Percentiles rank a stretch among this genome's conserved stretches.
Conservation (phyloP, 2,113 vertebrate genomes). For the Scatophagus argus region DNA sequence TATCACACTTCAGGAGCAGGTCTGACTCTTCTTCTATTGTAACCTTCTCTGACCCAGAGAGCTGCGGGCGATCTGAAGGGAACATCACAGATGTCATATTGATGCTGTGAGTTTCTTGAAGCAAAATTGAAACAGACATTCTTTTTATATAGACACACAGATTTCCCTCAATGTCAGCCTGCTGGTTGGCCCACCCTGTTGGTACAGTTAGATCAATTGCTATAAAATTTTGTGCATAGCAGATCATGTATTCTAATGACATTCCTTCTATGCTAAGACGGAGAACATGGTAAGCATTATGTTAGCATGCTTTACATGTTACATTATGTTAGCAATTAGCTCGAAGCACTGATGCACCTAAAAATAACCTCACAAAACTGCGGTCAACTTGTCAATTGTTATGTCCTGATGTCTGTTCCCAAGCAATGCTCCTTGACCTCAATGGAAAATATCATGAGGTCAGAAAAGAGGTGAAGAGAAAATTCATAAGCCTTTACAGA, state of each 20-base stretch:
- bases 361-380: too few species aligned
- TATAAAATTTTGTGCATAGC: neutral
- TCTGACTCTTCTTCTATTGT: conserved; percentile 57
- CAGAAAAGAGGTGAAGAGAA: too few species aligned
- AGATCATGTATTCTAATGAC: neutral
- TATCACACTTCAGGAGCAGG: conserved; percentile 72
- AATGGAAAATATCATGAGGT: too few species aligned
- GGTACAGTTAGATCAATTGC: neutral
- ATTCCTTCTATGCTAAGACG: neutral
- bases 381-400: too few species aligned
- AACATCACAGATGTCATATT: conserved; percentile 5
- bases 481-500: too few species aligned
- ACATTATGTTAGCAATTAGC: too few species aligned
- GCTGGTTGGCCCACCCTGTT: neutral
- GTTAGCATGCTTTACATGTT: too few species aligned
- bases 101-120: neutral
- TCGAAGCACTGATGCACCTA: too few species aligned
- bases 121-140: neutral
- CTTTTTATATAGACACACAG: neutral
- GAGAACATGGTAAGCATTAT: too few species aligned
- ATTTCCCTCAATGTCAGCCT: neutral
- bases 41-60: conserved; percentile 65
- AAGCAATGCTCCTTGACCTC: too few species aligned
- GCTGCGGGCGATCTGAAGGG: conserved; percentile 69
- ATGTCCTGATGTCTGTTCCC: too few species aligned